Conservation (phyloP, 2,113 vertebrate species). For the Ancistrus triradiatus region DNA sequence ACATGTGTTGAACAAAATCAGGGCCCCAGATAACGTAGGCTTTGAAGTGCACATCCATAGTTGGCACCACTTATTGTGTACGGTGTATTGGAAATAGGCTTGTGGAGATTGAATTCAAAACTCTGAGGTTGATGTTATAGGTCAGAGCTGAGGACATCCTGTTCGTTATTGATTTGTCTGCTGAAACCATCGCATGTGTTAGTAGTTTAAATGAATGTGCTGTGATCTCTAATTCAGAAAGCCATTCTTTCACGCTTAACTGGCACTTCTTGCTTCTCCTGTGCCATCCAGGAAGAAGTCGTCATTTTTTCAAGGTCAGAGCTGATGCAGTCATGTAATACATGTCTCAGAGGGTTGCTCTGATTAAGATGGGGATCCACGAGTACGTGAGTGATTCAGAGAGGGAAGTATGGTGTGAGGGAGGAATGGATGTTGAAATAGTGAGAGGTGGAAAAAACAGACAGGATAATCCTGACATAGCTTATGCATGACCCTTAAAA, state of each 20-base stretch:
- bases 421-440: neutral
- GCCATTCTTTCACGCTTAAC: neutral
- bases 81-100: no score
- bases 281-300: no score
- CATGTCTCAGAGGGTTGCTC: neutral
- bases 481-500: no score
- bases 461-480: neutral
- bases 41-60: no score
- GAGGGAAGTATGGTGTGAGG: neutral
- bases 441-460: no score
- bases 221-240: slow-evolving; percentile 13
- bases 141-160: neutral
- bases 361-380: neutral
- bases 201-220: neutral
- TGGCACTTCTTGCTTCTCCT: no score
- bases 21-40: no score
- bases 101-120: no score
- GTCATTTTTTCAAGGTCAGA: slow-evolving; percentile 26
- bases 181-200: no score
- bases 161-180: neutral
- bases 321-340: neutral
- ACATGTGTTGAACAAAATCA: no score
- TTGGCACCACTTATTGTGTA: no score
- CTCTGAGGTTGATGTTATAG: neutral
- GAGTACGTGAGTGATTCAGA: neutral